Evolutionary conservation across 2,797 vertebrate genomes (phyloP), one percentile per base, ranked within the genome.

Genomic region (Sitta carolinensis): DNA sequence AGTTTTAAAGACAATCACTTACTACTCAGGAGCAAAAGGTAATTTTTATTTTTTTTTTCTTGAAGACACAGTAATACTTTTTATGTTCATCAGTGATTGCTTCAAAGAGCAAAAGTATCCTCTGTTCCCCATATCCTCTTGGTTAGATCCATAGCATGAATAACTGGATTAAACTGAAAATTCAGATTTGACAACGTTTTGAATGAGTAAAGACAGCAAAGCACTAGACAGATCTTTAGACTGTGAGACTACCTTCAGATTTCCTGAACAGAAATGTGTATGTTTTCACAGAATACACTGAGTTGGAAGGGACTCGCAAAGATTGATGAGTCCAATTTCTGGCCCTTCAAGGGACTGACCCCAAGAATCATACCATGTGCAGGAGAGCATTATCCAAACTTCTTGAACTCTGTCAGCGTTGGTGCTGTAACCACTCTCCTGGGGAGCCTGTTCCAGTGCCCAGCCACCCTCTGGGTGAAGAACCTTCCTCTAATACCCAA

Each of bases 251-350:
- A 43, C n/a, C 25, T 61, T 62, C 58, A 57, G 32, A 27, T 51
- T 79, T 83, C n/a, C 19, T 55, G 48, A n/a, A 40, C 17, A 83
- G 64, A 73, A 87, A 77, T 23, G 2, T 0, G 0, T 7, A 10
- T 29, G 5, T 13, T 76, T 79, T 61, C 67, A 26, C 25, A 77
- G 20, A 85, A 77, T 30, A 30, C 6, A 8, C 6, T 18, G 48
- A 55, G 30, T 17, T 62, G 25, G 40, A 69, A 69, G 14, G 2
- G 21, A 47, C 13, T 2, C 11, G 25, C 25, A 69, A 54, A 61
- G 6, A 29, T 0, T 30, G 40, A 21, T 2, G 7, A 30, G 13
- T 34, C 40, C 6, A 69, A 1, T 25, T 62, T 40, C 47, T 11
- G 34, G 6, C 9, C 14, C 13, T 34, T 40, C 48, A 47, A 34